Evolutionary conservation across 1,140 invertebrate genomes (phyloP), one percentile per base, ranked within the genome.

Genomic region (Lucilia cuprina): DNA sequence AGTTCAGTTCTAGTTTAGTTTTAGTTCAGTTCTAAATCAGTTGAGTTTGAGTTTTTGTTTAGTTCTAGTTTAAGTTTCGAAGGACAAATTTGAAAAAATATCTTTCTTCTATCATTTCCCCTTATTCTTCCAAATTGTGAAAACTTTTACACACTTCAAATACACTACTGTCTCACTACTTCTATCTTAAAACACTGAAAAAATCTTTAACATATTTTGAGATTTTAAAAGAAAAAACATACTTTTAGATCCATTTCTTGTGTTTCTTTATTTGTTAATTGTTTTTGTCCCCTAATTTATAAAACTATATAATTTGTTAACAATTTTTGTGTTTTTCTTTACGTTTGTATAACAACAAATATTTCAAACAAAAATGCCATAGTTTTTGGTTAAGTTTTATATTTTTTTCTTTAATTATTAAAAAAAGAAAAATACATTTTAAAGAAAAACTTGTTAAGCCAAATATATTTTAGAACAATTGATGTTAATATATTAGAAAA

Each of bases 321-420:
- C 10, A 10, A 70, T 70, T 17, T 70, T 70, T 70, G 7, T 21
- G 8, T 70, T 17, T 60, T 7, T 70, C 21, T 70, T 70, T 70
- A 30, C 25, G 25, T 30, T 30, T 30, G 25, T 19, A 25, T 70
- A 21, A n/a, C 5, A 21, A 70, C 50, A 70, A 60, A 25, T 70
- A 70, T 70, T 70, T 70, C 7, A n/a, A 60, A 82, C 82, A 82
- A 82, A 82, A 82, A 82, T 82, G 82, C 82, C 82, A 82, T 82
- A 82, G 82, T 82, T 82, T 82, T 82, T 65, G 47, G 8, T 65
- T 82, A 50, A 49, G 41, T 80, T 83, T 83, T 47, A 30, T 82
- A 65, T 34, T 82, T 55, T 65, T 65, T 49, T 30, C 25, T 34
- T 60, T 82, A n/a, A n/a, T 80, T 35, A 80, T 84, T 34, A 60